Evolutionary conservation across 1,140 invertebrate genomes (phyloP), one percentile per base, ranked within the genome.

Genomic region (Neodiprion pinetum): DNA sequence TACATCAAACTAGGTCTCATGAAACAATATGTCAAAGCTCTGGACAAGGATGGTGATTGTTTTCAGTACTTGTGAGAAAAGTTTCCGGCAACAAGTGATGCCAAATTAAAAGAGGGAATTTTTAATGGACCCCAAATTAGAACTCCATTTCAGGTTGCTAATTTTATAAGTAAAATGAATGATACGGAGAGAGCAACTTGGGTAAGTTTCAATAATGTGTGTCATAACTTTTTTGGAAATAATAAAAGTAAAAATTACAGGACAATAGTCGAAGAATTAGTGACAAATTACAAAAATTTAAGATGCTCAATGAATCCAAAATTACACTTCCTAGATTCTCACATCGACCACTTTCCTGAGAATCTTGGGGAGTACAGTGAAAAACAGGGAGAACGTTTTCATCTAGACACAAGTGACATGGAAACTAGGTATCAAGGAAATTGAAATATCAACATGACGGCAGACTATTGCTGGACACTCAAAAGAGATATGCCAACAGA

Each of bases 1-100:
- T 82, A 87, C 72, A 85, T 87, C 14, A 87, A 84, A 69, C 73
- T 86, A 21, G 81, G 79, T 65, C 73, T 86, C 17, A 86, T 84
- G 78, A 87, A 88, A 79, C 82, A 86, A n/a, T 87, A 85, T 81
- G 81, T 86, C 9, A 88, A 87, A 78, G 79, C 75, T 61, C 72
- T 85, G 74, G 69, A 84, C 49, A 83, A 81, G 77, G 76, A 87
- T 66, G 77, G 75, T 67, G 17, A 73, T 75, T 79, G 73, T 53
- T 87, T 86, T 76, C 70, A 78, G 65, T 82, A 83, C 79, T 71
- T 86, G 14, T 80, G 74, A 77, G 68, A 50, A 61, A 79, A 78
- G 79, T 83, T 85, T 79, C 80, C 83, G n/a, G 17, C 23, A 73
- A 70, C 84, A 9, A 82, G 79, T 73, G 78, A 83, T 12, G 80